These are phyloP conservation scores for Grantiella picta DNA, from an alignment of 2,113 vertebrate genomes.

Conservation along the genomic window DNA sequence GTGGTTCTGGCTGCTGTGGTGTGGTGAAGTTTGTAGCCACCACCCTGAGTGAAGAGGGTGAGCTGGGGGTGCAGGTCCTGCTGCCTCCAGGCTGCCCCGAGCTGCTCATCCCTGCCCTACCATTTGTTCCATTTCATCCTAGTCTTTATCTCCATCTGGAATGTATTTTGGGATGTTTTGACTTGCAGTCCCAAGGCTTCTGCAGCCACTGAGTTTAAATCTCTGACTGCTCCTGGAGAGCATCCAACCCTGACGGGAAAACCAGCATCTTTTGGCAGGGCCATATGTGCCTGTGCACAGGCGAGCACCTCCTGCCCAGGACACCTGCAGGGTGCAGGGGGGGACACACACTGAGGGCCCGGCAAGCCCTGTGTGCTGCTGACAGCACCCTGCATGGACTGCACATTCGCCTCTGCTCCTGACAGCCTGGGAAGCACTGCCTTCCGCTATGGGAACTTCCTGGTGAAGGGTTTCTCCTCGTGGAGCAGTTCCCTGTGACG, in stretches of 20 bases:
- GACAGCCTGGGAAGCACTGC: background rate
- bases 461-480: background rate
- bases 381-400: accelerated
- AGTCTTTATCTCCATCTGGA: background rate
- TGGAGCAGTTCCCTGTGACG: background rate
- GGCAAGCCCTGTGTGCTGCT: accelerated
- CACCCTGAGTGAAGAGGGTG: accelerated
- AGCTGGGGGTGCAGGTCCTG: background rate
- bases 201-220: background rate
- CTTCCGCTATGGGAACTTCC: background rate
- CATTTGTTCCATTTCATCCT: background rate
- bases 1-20: background rate
- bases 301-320: accelerated
- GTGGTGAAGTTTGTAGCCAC: background rate
- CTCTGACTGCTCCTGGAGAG: background rate
- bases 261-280: background rate
- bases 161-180: background rate
- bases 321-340: background rate
- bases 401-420: accelerated
- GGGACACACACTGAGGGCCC: accelerated
- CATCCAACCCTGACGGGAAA: background rate
- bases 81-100: background rate
- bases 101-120: background rate
- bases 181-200: background rate
- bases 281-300: accelerated